Base-by-base conservation (phyloP, 2,888 invertebrate species). In the Acrobasis consociella region DNA sequence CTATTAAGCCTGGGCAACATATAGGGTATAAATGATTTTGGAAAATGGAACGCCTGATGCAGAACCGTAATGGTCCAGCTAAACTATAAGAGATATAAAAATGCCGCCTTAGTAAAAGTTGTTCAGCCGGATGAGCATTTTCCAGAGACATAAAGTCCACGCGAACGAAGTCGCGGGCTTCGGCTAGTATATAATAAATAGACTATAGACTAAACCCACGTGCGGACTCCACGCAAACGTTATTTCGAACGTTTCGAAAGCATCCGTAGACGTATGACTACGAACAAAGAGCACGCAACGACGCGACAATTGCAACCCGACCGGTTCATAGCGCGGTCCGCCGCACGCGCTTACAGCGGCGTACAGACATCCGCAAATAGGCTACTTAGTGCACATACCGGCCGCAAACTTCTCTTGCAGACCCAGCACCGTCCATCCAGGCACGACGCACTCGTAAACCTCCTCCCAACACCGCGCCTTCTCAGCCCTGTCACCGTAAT, bases 401-500 rank as follows among this genome's bases (percentile, higher is more conserved):
- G 89, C 90, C 74, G 86, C 81, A 72, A 86, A 80, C 86, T 83
- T 89, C 80, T 90, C 89, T 71, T 81, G 66, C 76, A 80, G 80
- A 67, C 81, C 82, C 77, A 92, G 84, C 76, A 81, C 75, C 72
- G 71, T 69, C 91, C 91, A 92, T 67, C 84, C 85, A 50, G 92
- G 91, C 76, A 92, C 90, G 67, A 92, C 90, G 72, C 74, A 81
- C 77, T 83, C 80, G 82, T 84, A 91, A 60, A 92, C 89, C 74
- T 92, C 92, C 75, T 90, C 89, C 93, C 93, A 93, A 73, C 86
- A 85, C 68, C 86, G 77, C 69, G 83, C 81, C 86, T 93, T 93
- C 80, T 87, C 90, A 46, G 85, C 81, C 69, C 91, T 79, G 67
- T 93, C 93, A 5, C 91, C 87, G 71, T 92, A 90, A 69, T 82